Evolutionary conservation across 2,888 invertebrate genomes (phyloP).

Genomic region (Drosophila paramelanica): DNA sequence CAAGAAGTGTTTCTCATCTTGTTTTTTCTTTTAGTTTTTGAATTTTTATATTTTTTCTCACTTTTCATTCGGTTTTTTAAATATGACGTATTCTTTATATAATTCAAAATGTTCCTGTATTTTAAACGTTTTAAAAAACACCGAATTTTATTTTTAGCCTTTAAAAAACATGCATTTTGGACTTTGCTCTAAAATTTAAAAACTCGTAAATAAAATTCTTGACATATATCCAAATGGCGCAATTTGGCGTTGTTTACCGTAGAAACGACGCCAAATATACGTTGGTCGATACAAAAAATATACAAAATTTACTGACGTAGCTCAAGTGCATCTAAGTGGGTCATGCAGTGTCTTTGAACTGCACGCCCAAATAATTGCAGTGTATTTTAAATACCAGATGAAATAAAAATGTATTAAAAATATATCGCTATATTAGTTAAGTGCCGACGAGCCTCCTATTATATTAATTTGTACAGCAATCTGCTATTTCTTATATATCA

Average conservation of each 20-base stretch:
- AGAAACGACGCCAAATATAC: constrained; percentile 9
- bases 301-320: constrained; percentile 46
- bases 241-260: constrained; percentile 24
- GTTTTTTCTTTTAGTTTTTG: no score
- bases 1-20: no score
- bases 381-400: constrained; percentile 1
- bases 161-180: constrained; percentile 41
- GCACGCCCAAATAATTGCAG: not conserved
- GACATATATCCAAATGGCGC: constrained; percentile 56
- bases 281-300: constrained; percentile 8
- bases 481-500: constrained; percentile 1
- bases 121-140: not conserved
- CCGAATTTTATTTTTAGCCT: constrained; percentile 32
- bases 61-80: not conserved
- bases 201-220: constrained; percentile 60
- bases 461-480: constrained; percentile 9
- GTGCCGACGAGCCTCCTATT: constrained; percentile 57
- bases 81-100: not conserved
- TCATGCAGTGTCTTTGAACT: not conserved
- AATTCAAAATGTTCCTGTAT: not conserved
- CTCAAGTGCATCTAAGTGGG: constrained; percentile 1
- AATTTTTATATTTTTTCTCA: no score
- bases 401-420: not conserved
- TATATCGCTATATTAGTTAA: not conserved
- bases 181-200: constrained; percentile 52